These are phyloP conservation scores for Phrynosoma platyrhinos DNA, from an alignment of 2,113 vertebrate genomes.

Conservation along the genomic window DNA sequence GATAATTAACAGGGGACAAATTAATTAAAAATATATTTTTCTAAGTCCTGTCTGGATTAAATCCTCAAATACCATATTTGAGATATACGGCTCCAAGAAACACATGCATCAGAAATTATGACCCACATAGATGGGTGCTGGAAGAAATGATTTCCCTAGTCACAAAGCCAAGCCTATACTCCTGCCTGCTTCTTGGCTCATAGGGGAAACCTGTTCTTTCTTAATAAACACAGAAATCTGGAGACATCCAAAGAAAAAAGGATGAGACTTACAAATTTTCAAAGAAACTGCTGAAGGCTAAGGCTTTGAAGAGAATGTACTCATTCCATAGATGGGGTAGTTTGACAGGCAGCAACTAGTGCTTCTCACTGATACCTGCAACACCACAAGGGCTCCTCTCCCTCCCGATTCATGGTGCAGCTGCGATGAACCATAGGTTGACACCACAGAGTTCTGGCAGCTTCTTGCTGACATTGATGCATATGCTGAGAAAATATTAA, in stretches of 20 bases:
- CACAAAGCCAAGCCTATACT: neutral
- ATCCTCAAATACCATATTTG: neutral
- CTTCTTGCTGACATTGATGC: neutral
- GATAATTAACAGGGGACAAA: too few species aligned
- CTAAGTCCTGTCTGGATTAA: neutral
- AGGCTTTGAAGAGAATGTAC: neutral
- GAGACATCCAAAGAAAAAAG: neutral
- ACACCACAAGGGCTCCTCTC: neutral
- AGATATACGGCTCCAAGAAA: neutral
- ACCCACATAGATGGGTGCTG: too few species aligned
- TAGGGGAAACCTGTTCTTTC: neutral
- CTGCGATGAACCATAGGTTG: neutral
- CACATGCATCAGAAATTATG: too few species aligned
- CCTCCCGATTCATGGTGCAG: neutral
- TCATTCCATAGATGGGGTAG: neutral
- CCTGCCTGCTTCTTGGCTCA: neutral
- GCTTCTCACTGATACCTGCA: neutral
- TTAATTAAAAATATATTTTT: too few species aligned
- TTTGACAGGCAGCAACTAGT: neutral
- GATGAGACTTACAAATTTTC: neutral
- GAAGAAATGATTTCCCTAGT: too few species aligned
- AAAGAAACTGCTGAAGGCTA: neutral
- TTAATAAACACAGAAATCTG: neutral
- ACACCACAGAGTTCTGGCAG: fast-evolving
- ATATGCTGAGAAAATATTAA: fast-evolving